Conservation (phyloP, 2,113 vertebrate species). For the Larimichthys polyactis region DNA sequence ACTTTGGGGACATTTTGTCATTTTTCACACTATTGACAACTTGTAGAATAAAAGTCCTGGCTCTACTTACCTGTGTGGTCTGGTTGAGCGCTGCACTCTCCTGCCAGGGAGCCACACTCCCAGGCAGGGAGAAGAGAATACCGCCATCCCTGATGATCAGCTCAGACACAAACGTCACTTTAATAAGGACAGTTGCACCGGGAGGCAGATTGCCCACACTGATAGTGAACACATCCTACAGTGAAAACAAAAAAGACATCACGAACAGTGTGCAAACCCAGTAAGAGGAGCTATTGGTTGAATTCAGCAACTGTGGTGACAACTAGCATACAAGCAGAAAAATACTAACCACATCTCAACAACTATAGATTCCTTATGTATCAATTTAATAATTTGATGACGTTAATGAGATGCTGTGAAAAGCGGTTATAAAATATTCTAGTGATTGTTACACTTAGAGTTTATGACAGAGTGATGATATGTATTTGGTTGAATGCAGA, state of each 20-base stretch:
- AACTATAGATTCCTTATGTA: not conserved
- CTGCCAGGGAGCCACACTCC: conserved; percentile 89
- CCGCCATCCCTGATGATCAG: conserved; percentile 76
- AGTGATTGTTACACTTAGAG: not conserved
- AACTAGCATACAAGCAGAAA: not conserved
- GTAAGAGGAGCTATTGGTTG: not conserved
- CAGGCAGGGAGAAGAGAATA: conserved; percentile 86
- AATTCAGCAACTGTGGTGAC: not conserved
- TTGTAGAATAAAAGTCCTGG: not conserved
- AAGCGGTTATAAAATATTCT: not conserved
- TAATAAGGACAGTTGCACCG: conserved; percentile 88
- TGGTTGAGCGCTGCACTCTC: conserved; percentile 87
- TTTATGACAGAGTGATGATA: not conserved
- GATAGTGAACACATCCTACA: conserved; percentile 90
- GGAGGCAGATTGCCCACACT: conserved; percentile 90
- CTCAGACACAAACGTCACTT: conserved; percentile 90
- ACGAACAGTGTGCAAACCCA: not conserved
- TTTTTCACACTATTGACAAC: not conserved
- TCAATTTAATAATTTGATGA: not conserved
- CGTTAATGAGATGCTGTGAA: not conserved
- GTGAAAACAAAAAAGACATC: not conserved
- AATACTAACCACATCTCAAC: not conserved
- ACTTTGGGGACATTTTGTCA: not conserved
- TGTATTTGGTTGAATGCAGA: not conserved
- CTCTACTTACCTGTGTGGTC: conserved; percentile 86